Evolutionary conservation across 2,797 vertebrate species (phyloP).

Genomic region (Corythornis leucogaster): DNA sequence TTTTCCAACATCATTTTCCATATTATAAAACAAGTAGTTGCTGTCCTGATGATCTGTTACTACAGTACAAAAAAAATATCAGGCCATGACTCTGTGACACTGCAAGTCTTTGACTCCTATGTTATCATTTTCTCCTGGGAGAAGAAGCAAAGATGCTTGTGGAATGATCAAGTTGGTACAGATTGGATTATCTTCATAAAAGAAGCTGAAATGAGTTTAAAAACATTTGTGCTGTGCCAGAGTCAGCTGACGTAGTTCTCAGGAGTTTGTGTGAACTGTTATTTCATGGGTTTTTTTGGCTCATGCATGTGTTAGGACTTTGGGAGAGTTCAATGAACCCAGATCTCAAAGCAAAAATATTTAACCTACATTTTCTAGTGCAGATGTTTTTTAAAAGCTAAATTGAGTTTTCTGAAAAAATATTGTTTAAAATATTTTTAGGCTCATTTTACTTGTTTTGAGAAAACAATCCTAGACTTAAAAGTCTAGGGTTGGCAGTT

Average conservation of each 20-base stretch:
- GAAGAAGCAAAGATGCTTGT: slow-evolving; percentile 36
- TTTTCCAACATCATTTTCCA: neutral
- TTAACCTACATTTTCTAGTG: neutral
- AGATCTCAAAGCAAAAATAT: slow-evolving; percentile 21
- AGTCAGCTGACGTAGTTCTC: slow-evolving; percentile 49
- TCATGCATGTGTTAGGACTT: neutral
- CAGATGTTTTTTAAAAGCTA: neutral
- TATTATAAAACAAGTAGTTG: slow-evolving; percentile 11
- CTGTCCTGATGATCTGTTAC: neutral
- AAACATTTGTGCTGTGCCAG: slow-evolving; percentile 47
- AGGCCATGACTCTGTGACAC: neutral
- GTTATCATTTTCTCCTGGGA: slow-evolving; percentile 38
- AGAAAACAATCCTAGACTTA: neutral
- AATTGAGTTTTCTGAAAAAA: slow-evolving; percentile 5
- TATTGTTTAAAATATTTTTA: neutral
- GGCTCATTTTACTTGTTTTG: neutral
- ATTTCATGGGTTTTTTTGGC: slow-evolving; percentile 6
- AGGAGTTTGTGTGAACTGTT: slow-evolving; percentile 26
- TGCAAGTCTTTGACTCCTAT: neutral
- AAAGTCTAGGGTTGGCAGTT: neutral
- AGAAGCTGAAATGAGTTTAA: slow-evolving; percentile 36
- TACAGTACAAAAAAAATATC: neutral
- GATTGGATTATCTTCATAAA: slow-evolving; percentile 61
- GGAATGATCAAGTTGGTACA: slow-evolving; percentile 46
- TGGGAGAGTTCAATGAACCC: slow-evolving; percentile 39